Percentiles rank a stretch among this genome's conserved stretches.
Conservation (phyloP, 2,797 vertebrate species). For the Chelmon rostratus region DNA sequence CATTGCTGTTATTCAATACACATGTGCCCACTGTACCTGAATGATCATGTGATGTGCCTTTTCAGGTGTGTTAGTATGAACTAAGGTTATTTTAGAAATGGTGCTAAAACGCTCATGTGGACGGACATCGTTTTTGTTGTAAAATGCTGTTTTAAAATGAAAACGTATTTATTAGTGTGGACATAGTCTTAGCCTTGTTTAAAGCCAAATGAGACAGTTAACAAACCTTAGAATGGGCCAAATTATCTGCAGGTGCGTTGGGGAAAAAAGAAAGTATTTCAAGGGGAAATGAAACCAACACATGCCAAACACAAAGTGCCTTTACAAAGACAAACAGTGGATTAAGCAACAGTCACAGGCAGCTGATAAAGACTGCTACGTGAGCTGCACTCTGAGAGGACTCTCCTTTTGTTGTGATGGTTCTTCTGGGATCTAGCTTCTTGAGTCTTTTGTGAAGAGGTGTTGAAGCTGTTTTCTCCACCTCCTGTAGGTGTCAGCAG, state of each 20-base stretch:
- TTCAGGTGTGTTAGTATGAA: no score
- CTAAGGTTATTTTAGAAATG: no score
- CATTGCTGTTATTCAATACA: no score
- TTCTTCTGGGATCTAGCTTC: not conserved
- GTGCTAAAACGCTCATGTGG: no score
- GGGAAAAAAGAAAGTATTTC: not conserved
- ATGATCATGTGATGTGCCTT: no score
- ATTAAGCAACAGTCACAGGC: not conserved
- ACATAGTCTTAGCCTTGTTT: not conserved
- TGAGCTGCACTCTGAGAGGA: not conserved
- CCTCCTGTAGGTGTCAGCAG: constrained; percentile 2
- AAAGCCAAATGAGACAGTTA: not conserved
- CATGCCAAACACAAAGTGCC: not conserved
- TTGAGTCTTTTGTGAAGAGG: not conserved
- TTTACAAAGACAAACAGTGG: not conserved
- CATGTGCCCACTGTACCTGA: no score
- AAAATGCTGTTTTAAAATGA: no score
- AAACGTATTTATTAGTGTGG: no score
- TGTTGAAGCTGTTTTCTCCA: not conserved
- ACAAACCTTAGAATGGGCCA: not conserved
- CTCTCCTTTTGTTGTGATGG: not conserved
- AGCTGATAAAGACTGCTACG: not conserved
- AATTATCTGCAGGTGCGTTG: not conserved
- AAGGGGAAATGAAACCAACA: not conserved
- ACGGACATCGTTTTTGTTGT: no score